These are phyloP conservation scores for Ranitomeya variabilis DNA, from an alignment of 2,113 vertebrate genomes.

Conservation along the genomic window DNA sequence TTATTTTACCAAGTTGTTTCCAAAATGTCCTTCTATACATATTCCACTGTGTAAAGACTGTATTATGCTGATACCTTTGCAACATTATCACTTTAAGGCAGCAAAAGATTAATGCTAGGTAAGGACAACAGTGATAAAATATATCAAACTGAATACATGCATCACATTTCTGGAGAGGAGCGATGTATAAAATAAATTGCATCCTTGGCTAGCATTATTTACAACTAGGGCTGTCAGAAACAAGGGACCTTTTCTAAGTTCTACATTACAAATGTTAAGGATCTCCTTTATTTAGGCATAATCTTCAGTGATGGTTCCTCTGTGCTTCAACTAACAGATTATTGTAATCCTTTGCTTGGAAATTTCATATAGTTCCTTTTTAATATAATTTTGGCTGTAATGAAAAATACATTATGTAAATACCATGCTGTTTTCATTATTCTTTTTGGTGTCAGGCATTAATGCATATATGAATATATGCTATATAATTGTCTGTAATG, in stretches of 20 bases:
- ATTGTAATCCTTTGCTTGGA: neutral
- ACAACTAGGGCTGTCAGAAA: neutral
- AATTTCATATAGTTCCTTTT: neutral
- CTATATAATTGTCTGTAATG: neutral
- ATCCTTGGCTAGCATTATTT: neutral
- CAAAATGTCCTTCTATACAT: too few relatives aligned
- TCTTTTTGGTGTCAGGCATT: neutral
- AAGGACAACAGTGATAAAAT: neutral
- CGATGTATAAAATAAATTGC: neutral
- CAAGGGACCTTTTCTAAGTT: neutral
- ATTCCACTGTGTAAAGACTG: too few relatives aligned
- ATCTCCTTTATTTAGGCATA: too few relatives aligned
- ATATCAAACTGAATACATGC: neutral
- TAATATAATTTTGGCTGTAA: neutral
- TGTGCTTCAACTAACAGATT: neutral
- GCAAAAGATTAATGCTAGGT: neutral
- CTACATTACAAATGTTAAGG: neutral
- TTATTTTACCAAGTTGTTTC: too few relatives aligned
- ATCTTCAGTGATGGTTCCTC: neutral
- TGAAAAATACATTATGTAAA: constrained; percentile 26
- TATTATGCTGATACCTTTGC: too few relatives aligned
- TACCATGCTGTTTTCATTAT: neutral
- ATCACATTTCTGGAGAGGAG: neutral
- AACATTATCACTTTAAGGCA: too few relatives aligned
- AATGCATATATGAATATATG: neutral